Evolutionary conservation across 2,113 vertebrate species (phyloP), one percentile per base, ranked within the genome.

Genomic region (Panthera leo): DNA sequence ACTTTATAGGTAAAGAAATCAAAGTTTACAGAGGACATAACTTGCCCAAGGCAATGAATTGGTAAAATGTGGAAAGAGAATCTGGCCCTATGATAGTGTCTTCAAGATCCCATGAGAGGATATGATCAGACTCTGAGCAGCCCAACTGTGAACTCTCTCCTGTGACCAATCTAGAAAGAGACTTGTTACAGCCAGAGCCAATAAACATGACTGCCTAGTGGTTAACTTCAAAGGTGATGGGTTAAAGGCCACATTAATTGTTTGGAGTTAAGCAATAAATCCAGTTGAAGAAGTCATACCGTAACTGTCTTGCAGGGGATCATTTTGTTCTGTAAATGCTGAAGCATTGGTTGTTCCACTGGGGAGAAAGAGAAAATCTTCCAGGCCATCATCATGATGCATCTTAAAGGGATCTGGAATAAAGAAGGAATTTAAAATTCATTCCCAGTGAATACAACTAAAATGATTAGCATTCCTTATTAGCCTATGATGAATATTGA

Each of bases 371-470:
- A 98, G 95, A 4, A 98, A 5, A 1, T 98, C 98, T 0, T 96
- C 96, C 65, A 98, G 90, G 21, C 58, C 53, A 0, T 98, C 98
- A 93, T 97, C 98, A 55, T 91, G 85, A 95, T 96, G 97, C 89
- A 97, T 31, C 96, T 91, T 75, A 95, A 98, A 98, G 23, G 98
- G 94, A 51, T 98, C 99, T 99, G 97, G 7, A 71, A 96, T 78
- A 93, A 92, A 97, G 45, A 95, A 83, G 61, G 39, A 89, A 68
- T 13, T 31, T 58, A 88, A 94, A 91, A 91, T 8, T 97, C 36
- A 95, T 15, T 53, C 48, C 42, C n/a, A 76, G 1, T 29, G 34
- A 78, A 65, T 11, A 63, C 16, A 29, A 55, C 51, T 58, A 82
- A 9, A 18, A 53, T 93, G 61, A 73, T 85, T 23, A 87, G 65